Conservation (phyloP, 2,113 vertebrate genomes). For the Chionodraco myersi region DNA sequence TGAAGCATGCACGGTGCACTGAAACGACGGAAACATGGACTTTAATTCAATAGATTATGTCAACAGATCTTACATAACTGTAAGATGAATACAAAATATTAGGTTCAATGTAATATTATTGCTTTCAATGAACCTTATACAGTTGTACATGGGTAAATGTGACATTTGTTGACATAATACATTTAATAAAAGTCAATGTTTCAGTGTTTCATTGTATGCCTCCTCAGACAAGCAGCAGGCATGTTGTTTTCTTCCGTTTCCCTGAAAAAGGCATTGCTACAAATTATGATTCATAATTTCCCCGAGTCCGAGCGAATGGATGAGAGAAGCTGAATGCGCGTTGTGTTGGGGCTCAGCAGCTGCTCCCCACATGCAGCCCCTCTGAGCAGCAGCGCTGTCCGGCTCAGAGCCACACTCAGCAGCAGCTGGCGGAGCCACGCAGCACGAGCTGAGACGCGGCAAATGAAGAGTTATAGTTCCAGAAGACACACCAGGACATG, state of each 20-base stretch:
- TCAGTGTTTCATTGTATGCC: too few relatives aligned
- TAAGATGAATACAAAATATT: too few relatives aligned
- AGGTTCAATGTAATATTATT: too few relatives aligned
- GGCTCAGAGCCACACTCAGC: constrained; percentile 64
- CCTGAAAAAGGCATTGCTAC: background rate
- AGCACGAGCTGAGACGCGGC: constrained; percentile 28
- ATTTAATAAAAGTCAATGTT: too few relatives aligned
- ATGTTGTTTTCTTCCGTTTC: background rate
- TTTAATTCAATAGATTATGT: too few relatives aligned
- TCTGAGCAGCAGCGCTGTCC: constrained; percentile 36
- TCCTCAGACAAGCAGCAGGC: background rate
- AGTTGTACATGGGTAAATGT: too few relatives aligned
- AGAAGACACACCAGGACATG: constrained; percentile 56
- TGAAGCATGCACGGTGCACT: background rate
- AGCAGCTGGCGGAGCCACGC: constrained; percentile 64
- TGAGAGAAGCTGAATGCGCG: background rate
- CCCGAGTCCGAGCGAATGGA: background rate
- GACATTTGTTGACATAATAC: too few relatives aligned
- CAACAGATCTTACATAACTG: too few relatives aligned
- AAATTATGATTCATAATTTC: background rate
- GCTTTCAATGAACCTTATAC: too few relatives aligned
- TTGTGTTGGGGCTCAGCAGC: constrained; percentile 11
- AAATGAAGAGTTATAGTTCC: constrained; percentile 63
- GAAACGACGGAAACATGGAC: too few relatives aligned
- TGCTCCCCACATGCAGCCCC: constrained; percentile 30